phyloP scores from a whole-genome alignment of 1,140 invertebrate species.

The Drosophila obscura region DNA sequence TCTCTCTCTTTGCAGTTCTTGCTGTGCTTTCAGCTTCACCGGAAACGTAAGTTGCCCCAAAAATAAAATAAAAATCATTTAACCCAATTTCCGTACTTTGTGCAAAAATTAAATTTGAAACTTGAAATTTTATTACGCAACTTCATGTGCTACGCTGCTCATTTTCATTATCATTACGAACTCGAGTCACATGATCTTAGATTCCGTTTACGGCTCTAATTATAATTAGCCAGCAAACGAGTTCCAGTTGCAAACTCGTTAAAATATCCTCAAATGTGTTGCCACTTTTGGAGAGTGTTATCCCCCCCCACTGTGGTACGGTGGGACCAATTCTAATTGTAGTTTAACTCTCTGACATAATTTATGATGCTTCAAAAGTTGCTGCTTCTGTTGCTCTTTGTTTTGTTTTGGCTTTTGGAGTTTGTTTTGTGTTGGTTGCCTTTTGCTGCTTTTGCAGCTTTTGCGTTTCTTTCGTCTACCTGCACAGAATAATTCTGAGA shows the following conservation, averaged over 20 bases:
- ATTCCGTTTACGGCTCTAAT: constrained; percentile 56
- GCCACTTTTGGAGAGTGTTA: background rate
- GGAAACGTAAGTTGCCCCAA: constrained; percentile 63
- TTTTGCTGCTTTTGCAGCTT: constrained; percentile 1
- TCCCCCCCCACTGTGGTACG: constrained; percentile 10
- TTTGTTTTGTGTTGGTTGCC: background rate
- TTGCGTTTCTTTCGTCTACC: constrained; percentile 39
- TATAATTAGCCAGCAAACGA: constrained; percentile 59
- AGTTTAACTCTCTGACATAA: constrained; percentile 76
- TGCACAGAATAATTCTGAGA: constrained; percentile 58
- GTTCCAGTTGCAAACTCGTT: constrained; percentile 58
- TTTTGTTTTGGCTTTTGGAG: constrained; percentile 9
- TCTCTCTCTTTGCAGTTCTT: constrained; percentile 45
- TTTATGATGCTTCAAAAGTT: constrained; percentile 57
- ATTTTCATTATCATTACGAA: constrained; percentile 46
- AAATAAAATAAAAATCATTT: constrained; percentile 31
- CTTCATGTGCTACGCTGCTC: constrained; percentile 37
- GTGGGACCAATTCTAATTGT: constrained; percentile 58
- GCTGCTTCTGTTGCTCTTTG: constrained; percentile 25
- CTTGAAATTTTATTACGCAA: constrained; percentile 46
- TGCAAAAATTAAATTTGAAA: constrained; percentile 32
- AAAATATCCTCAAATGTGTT: constrained; percentile 44
- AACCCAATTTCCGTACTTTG: constrained; percentile 45
- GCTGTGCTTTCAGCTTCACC: constrained; percentile 27
- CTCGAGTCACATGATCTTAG: constrained; percentile 55